Evolutionary conservation across 2,113 vertebrate species (phyloP).

Genomic region (Phasianus colchicus): DNA sequence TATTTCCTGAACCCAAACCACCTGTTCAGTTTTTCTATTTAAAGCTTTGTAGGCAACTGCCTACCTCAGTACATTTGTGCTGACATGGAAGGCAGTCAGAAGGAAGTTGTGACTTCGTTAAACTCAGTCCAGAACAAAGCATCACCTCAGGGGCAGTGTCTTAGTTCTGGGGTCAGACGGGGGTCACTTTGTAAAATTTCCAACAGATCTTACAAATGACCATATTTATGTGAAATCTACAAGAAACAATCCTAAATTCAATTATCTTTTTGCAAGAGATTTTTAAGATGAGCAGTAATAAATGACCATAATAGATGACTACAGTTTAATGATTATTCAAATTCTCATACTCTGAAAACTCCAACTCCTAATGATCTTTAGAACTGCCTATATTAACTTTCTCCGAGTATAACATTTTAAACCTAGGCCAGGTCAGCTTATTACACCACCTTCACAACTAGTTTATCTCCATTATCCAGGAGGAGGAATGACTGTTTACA

Average conservation of each 20-base stretch:
- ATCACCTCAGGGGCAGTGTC: neutral
- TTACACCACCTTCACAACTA: neutral
- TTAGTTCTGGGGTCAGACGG: neutral
- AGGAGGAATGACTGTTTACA: too few relatives aligned
- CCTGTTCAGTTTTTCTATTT: slow-evolving; percentile 76
- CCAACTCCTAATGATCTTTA: neutral
- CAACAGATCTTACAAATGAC: neutral
- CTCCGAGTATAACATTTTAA: neutral
- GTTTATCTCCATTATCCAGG: neutral
- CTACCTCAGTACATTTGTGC: slow-evolving; percentile 21
- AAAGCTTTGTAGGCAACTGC: slow-evolving; percentile 60
- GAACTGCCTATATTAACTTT: neutral
- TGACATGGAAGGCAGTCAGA: slow-evolving; percentile 35
- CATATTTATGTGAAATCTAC: neutral
- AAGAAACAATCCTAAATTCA: neutral
- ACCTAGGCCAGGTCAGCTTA: neutral
- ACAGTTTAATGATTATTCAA: neutral
- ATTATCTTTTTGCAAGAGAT: neutral
- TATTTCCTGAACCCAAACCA: slow-evolving; percentile 76
- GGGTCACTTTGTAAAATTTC: neutral
- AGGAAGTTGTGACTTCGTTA: neutral
- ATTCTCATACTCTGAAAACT: neutral
- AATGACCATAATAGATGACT: neutral
- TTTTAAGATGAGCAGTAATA: slow-evolving; percentile 13
- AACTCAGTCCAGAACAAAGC: neutral